Base-by-base conservation (phyloP, 2,888 invertebrate species). In the Lymantria dispar region DNA sequence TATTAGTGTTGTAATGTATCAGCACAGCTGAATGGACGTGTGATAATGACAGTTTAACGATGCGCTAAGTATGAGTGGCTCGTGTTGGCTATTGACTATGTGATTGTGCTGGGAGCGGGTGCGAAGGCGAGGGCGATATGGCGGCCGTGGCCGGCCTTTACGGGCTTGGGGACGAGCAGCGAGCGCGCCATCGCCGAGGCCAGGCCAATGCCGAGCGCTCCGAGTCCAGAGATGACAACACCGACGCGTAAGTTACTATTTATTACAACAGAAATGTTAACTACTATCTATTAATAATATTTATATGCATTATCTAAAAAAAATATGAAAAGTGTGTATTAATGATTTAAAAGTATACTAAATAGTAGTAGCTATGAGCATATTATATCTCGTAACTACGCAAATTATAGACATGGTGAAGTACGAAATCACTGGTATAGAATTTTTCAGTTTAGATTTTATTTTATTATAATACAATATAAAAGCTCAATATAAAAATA, bases 131-230 rank as follows among this genome's bases (percentile, higher is more conserved):
- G 47, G 63, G 68, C 74, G 80, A 61, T 50, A 95, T 95, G 95
- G 95, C 95, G 76, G 95, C 95, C 65, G 95, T 95, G 79, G 95
- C 95, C 72, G 95, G 95, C 77, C 93, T 95, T 54, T 96, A 95
- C 81, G 95, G 95, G 72, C 93, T 95, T 77, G 95, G 95, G 76
- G 95, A 95, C 85, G 95, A 95, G 79, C 91, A 92, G 76, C 93
- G 95, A 45, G 84, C 88, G 52, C 71, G 91, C 45, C 88, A 91
- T 69, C 88, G 91, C 64, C 87, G 88, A 67, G 92, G 86, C 37
- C 89, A 87, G 70, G 94, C 85, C 91, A 95, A 78, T 93, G 94
- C 88, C 85, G 95, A 80, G 93, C 95, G 90, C 93, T 95, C 87
- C 91, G 95, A 92, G 68, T 91, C 92, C 68, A 74, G 90, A 50